These are phyloP conservation scores for Eurytoma californica DNA, from an alignment of 2,888 invertebrate genomes.

Conservation along the genomic window DNA sequence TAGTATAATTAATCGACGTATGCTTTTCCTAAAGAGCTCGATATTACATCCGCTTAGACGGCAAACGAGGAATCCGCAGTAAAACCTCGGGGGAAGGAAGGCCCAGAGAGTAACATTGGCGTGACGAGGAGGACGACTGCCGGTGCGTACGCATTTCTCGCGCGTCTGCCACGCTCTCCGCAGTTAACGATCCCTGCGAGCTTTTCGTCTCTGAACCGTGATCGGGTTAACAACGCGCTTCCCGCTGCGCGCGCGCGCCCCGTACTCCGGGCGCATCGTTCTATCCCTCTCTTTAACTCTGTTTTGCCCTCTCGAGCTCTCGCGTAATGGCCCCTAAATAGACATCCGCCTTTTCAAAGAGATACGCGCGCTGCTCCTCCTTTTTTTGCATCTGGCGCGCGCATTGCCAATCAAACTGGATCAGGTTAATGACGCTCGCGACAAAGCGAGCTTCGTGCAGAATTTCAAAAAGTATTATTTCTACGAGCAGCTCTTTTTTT, in stretches of 20 bases:
- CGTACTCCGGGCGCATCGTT: not conserved
- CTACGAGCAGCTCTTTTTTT: too few relatives aligned
- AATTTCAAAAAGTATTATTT: too few relatives aligned
- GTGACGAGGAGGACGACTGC: too few relatives aligned
- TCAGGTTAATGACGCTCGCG: not conserved
- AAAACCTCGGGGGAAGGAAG: too few relatives aligned
- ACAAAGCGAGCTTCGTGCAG: not conserved
- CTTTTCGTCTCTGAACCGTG: constrained; percentile 55
- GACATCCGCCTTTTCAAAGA: constrained; percentile 31
- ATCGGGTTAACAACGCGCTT: constrained; percentile 51
- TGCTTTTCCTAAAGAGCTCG: too few relatives aligned
- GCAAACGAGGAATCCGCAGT: too few relatives aligned
- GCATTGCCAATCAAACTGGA: constrained; percentile 1
- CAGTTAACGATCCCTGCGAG: constrained; percentile 55
- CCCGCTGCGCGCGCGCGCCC: not conserved
- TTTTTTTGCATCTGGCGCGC: not conserved
- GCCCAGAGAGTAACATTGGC: too few relatives aligned
- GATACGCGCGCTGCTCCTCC: not conserved
- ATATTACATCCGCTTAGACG: too few relatives aligned
- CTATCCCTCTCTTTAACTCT: constrained; percentile 4
- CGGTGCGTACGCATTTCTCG: not conserved
- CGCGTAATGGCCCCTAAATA: constrained; percentile 36
- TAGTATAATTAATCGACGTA: too few relatives aligned
- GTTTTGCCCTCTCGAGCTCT: not conserved
- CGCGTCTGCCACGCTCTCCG: not conserved